Evolutionary conservation across 2,113 vertebrate species (phyloP), one percentile per base, ranked within the genome.

Genomic region (Ovibos moschatus): DNA sequence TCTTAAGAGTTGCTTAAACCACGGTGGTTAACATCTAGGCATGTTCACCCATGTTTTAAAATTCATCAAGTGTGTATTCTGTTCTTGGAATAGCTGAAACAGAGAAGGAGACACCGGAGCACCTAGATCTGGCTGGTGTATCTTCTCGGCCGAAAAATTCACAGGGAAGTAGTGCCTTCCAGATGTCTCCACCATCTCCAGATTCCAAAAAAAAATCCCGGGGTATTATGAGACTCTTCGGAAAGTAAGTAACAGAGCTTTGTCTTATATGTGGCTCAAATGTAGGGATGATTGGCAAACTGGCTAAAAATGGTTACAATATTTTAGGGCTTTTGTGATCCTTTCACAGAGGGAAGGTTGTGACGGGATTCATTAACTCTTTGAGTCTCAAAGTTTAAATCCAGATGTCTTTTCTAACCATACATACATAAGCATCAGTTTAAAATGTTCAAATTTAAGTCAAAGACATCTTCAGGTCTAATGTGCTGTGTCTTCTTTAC

Each of bases 171-270:
- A 85, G 95, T 47, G 89, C 98, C 55, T 98, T 98, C 96, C 98
- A 99, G 94, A 98, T 99, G 5, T 99, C 99, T 5, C 99, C 99
- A 30, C 99, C 99, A 3, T 99, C 99, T 57, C 99, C 99, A 1
- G 99, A 99, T 95, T 98, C 99, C 97, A 99, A 98, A 98, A 99
- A 99, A 97, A 99, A 99, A 97, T 98, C 99, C 50, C 99, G 99
- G 96, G 99, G 99, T 71, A 99, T 99, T 98, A 99, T 99, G 98
- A 99, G 99, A 89, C 98, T 99, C 62, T 99, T 99, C 98, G 99
- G 99, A 96, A 99, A 98, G 99, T 99, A 97, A 99, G 99, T 99
- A 71, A 67, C 96, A 81, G 6, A 82, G 43, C 25, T 67, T 43
- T 78, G 45, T 51, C 51, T 76, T 57, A 3, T 16, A 0, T 60